A percentile compares a stretch with the other conserved stretches of the same genome.
phyloP scores from a whole-genome alignment of 2,888 invertebrate genomes.

The Dinocampus coccinellae region DNA sequence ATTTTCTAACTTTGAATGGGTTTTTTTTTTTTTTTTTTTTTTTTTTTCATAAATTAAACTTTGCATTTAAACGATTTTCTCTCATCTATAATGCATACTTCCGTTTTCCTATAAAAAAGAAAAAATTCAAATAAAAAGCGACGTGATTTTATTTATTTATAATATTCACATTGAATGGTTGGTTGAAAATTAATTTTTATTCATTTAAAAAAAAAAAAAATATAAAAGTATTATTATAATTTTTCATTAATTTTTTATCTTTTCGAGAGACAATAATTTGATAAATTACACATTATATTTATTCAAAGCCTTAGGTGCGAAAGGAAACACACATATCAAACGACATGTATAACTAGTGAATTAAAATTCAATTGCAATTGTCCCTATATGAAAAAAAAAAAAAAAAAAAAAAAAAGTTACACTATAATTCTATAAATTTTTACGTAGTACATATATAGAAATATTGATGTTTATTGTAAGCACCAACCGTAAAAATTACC shows the following conservation, averaged over 20 bases:
- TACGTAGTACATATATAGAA: neutral
- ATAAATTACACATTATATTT: neutral
- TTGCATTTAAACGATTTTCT: conserved; percentile 14
- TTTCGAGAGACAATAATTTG: too few relatives aligned
- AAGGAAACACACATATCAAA: neutral
- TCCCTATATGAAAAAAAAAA: too few relatives aligned
- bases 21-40: neutral
- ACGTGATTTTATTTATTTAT: neutral
- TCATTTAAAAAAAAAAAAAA: too few relatives aligned
- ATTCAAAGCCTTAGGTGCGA: neutral
- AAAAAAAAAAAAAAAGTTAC: too few relatives aligned
- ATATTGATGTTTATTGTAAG: neutral
- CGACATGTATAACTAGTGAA: neutral
- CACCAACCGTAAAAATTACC: neutral
- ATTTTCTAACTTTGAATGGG: neutral
- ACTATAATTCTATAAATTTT: too few relatives aligned
- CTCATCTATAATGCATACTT: neutral
- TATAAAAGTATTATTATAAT: neutral
- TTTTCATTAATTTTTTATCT: neutral
- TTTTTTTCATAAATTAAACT: neutral
- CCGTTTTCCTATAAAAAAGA: conserved; percentile 9
- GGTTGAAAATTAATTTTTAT: too few relatives aligned
- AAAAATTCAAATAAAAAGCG: conserved; percentile 3
- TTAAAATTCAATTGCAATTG: neutral
- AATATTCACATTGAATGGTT: too few relatives aligned